These are phyloP conservation scores for Valencia hispanica DNA, from an alignment of 2,797 vertebrate genomes.

Conservation along the genomic window DNA sequence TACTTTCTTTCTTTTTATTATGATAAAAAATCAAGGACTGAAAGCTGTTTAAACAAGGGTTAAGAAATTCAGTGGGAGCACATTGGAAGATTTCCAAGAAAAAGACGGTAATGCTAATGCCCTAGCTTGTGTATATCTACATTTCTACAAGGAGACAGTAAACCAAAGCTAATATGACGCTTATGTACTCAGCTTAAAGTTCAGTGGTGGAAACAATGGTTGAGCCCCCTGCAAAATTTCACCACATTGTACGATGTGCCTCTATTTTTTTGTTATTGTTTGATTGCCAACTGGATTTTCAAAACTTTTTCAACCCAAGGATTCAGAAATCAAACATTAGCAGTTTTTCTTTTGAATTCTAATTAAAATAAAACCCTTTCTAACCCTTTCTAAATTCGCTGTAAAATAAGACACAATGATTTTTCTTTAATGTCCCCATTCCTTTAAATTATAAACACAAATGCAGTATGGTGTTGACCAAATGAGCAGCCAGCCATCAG, in stretches of 20 bases:
- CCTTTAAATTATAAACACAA: conserved; percentile 5
- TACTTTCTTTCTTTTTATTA: not conserved
- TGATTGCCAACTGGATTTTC: not conserved
- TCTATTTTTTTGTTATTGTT: too few species aligned
- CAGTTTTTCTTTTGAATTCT: not conserved
- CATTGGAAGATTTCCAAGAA: not conserved
- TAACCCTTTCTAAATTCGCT: too few species aligned
- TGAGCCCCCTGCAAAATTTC: not conserved
- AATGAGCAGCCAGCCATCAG: conserved; percentile 15
- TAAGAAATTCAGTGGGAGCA: not conserved
- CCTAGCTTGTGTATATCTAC: not conserved
- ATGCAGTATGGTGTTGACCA: conserved; percentile 8
- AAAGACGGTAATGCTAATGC: not conserved
- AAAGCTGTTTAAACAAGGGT: not conserved
- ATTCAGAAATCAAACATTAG: not conserved
- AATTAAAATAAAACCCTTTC: too few species aligned
- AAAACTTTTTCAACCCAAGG: conserved; percentile 1
- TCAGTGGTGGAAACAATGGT: not conserved
- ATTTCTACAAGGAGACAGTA: not conserved
- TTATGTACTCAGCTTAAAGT: not conserved
- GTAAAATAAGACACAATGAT: conserved; percentile 5
- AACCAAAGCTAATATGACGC: conserved; percentile 19
- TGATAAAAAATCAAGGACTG: not conserved
- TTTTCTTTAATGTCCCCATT: not conserved
- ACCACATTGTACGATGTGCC: too few species aligned